These are phyloP conservation scores for Alethe diademata DNA, from an alignment of 2,113 vertebrate species.

Conservation along the genomic window DNA sequence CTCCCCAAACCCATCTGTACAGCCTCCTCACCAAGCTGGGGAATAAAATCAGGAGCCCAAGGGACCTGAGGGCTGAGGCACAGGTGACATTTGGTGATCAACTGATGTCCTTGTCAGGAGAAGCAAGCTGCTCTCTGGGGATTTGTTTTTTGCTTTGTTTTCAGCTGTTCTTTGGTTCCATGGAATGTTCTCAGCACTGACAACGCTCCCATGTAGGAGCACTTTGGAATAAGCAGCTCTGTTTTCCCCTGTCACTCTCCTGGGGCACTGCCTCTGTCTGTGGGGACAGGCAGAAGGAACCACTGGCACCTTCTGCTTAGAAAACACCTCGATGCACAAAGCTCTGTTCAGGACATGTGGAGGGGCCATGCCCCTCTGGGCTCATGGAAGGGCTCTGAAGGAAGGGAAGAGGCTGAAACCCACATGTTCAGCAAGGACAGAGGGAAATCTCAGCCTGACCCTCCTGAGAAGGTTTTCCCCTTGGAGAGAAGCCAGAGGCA, in stretches of 20 bases:
- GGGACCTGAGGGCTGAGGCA: not conserved
- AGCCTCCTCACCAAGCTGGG: not conserved
- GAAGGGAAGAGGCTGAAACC: not conserved
- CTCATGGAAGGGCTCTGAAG: not conserved
- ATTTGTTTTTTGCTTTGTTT: not conserved
- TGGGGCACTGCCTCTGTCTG: not conserved
- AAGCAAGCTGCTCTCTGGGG: not conserved
- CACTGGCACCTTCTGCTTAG: not conserved
- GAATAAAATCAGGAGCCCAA: not conserved
- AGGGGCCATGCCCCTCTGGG: not conserved
- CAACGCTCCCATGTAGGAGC: not conserved
- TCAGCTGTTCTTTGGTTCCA: not conserved
- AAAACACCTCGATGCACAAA: rapidly evolving
- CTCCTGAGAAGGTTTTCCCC: not conserved
- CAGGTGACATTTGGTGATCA: not conserved
- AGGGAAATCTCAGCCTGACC: not conserved
- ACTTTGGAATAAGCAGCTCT: not conserved
- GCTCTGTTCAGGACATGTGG: not conserved
- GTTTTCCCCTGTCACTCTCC: not conserved
- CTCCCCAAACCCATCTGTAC: not conserved
- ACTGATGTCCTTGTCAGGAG: not conserved
- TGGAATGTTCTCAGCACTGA: not conserved
- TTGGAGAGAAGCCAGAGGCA: not conserved
- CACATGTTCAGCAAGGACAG: not conserved
- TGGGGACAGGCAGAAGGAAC: not conserved